Conservation (phyloP, 2,888 invertebrate species). For the Ceramica pisi region DNA sequence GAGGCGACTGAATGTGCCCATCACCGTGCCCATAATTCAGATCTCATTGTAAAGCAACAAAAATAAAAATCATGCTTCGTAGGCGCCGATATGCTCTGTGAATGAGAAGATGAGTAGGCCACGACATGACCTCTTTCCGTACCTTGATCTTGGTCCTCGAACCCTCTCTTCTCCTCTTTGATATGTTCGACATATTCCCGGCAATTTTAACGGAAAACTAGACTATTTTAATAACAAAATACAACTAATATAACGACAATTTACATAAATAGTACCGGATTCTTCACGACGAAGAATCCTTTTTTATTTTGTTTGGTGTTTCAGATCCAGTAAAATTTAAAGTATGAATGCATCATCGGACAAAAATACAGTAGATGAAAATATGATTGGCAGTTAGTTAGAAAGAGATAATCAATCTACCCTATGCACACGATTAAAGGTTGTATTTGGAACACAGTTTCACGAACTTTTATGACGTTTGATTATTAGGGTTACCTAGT, state of each 20-base stretch:
- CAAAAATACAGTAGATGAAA: not conserved
- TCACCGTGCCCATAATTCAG: not conserved
- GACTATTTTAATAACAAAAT: conserved; percentile 30
- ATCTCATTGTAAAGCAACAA: not conserved
- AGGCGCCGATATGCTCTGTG: conserved; percentile 28
- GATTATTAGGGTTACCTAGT: not conserved
- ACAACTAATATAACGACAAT: conserved; percentile 66
- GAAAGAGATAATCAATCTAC: conserved; percentile 27
- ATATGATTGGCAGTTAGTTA: not conserved
- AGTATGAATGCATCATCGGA: not conserved
- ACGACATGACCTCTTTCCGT: conserved; percentile 77
- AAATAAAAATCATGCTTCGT: conserved; percentile 18
- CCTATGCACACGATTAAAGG: not conserved
- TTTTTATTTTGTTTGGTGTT: conserved; percentile 54
- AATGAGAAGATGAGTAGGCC: conserved; percentile 61
- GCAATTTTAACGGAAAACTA: conserved; percentile 25
- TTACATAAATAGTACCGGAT: conserved; percentile 59
- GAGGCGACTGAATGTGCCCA: not conserved
- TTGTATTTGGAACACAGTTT: conserved; percentile 25
- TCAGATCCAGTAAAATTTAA: conserved; percentile 23
- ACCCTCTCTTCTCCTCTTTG: conserved; percentile 89
- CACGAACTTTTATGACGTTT: conserved; percentile 16
- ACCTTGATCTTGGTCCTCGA: conserved; percentile 90
- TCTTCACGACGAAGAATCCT: conserved; percentile 52
- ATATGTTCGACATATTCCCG: conserved; percentile 87